Evolutionary conservation across 2,113 vertebrate species (phyloP).

Genomic region (Chitala chitala): DNA sequence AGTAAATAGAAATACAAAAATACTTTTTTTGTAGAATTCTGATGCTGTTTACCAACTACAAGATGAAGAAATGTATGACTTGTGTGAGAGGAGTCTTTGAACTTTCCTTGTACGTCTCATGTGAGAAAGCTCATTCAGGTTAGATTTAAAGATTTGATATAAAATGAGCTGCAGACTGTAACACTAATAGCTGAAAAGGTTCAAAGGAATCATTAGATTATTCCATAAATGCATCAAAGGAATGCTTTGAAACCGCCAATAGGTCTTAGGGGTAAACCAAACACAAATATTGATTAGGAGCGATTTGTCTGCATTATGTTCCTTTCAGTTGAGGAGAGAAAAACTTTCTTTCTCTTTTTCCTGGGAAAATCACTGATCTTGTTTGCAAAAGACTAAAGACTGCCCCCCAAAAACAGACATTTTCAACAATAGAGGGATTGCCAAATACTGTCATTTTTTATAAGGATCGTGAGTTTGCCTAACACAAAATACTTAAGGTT

Average conservation of each 20-base stretch:
- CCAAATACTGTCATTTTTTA: not conserved
- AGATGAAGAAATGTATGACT: no score
- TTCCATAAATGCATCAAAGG: constrained; percentile 32
- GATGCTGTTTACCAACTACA: no score
- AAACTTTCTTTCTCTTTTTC: constrained; percentile 26
- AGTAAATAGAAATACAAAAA: no score
- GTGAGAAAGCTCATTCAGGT: constrained; percentile 68
- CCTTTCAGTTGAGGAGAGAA: constrained; percentile 40
- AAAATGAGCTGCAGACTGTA: constrained; percentile 55
- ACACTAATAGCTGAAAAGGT: not conserved
- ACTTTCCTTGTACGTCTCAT: no score
- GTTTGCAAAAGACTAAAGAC: not conserved
- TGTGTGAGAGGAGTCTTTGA: no score
- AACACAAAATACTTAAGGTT: no score
- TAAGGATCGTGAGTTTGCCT: no score
- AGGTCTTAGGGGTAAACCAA: constrained; percentile 38
- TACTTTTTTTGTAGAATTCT: no score
- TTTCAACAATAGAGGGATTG: not conserved
- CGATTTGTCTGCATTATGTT: constrained; percentile 33
- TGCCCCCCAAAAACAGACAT: not conserved
- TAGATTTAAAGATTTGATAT: constrained; percentile 57
- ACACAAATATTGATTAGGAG: constrained; percentile 35
- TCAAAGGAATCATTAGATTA: constrained; percentile 36
- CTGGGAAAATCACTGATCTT: constrained; percentile 34
- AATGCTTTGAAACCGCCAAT: constrained; percentile 38